These are phyloP conservation scores for Perca schrenkii DNA, from an alignment of 2,113 vertebrate species.

Conservation along the genomic window DNA sequence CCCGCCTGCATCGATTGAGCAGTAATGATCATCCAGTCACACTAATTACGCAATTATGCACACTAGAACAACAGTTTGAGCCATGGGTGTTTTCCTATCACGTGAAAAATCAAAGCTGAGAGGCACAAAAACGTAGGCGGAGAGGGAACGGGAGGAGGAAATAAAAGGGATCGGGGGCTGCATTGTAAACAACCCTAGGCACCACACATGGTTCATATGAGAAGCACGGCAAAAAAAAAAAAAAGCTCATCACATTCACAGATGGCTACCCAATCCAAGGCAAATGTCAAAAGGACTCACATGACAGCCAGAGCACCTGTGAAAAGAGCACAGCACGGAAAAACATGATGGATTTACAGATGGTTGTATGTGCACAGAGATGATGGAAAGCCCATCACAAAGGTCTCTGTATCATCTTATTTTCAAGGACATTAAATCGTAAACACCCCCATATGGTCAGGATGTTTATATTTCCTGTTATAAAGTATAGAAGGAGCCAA, in stretches of 20 bases:
- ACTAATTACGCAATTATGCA: slow-evolving; percentile 11
- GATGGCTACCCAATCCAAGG: slow-evolving; percentile 73
- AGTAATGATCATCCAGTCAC: slow-evolving; percentile 11
- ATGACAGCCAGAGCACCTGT: slow-evolving; percentile 68
- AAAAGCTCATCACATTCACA: slow-evolving; percentile 71
- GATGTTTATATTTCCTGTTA: slow-evolving; percentile 38
- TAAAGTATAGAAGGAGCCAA: slow-evolving; percentile 14
- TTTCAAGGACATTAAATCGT: slow-evolving; percentile 40
- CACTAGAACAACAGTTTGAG: background rate
- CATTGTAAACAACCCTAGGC: slow-evolving; percentile 46
- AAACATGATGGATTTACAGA: slow-evolving; percentile 52
- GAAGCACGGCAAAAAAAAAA: slow-evolving; percentile 1
- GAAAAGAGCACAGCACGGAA: slow-evolving; percentile 20
- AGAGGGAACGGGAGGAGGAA: background rate
- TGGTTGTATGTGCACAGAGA: slow-evolving; percentile 55
- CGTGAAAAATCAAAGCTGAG: slow-evolving; percentile 25
- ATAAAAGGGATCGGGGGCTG: slow-evolving; percentile 3
- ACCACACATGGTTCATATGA: slow-evolving; percentile 24
- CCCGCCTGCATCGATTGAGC: slow-evolving; percentile 6
- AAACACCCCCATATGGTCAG: slow-evolving; percentile 24
- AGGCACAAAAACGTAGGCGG: background rate
- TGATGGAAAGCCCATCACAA: slow-evolving; percentile 48
- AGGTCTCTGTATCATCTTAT: slow-evolving; percentile 52
- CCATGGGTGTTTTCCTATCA: slow-evolving; percentile 14
- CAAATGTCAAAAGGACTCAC: slow-evolving; percentile 76